A percentile compares a stretch with the other conserved stretches of the same genome.
Evolutionary conservation across 2,113 vertebrate genomes (phyloP).

Genomic region (Psittacula cyanocephala): DNA sequence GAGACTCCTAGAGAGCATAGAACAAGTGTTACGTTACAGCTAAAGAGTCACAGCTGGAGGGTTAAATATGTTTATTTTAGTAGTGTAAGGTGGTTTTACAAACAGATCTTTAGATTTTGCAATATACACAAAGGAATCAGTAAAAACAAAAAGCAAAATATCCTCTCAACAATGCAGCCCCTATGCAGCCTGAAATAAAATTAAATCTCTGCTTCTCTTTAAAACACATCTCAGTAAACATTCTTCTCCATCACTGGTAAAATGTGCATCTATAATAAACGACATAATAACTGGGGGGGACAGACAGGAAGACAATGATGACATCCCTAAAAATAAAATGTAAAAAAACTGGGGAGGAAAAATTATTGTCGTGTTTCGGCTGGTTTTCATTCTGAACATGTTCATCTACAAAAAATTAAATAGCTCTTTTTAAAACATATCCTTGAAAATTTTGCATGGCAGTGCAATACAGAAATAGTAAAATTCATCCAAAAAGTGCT

Average conservation of each 20-base stretch:
- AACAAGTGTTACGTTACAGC: not conserved
- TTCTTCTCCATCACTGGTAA: constrained; percentile 37
- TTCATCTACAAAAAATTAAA: constrained; percentile 69
- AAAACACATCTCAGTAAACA: constrained; percentile 55
- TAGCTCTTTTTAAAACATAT: constrained; percentile 49
- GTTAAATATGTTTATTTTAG: constrained; percentile 73
- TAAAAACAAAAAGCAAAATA: constrained; percentile 40
- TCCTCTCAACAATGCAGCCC: not conserved
- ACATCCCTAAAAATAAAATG: constrained; percentile 17
- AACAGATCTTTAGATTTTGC: constrained; percentile 25
- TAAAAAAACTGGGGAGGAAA: not conserved
- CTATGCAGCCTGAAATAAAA: constrained; percentile 25
- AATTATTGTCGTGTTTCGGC: constrained; percentile 28
- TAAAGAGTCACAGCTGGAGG: constrained; percentile 2
- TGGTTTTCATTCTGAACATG: constrained; percentile 71
- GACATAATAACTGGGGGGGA: not conserved
- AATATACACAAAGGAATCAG: constrained; percentile 47
- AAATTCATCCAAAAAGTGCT: constrained; percentile 74
- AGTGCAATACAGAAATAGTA: constrained; percentile 80
- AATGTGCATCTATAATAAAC: constrained; percentile 60
- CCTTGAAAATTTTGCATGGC: constrained; percentile 70
- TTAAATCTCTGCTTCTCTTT: constrained; percentile 39
- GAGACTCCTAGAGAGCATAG: not conserved
- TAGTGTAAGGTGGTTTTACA: constrained; percentile 51
- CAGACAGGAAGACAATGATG: not conserved